Evolutionary conservation across 2,797 vertebrate species (phyloP).

Genomic region (Carcharodon carcharias): DNA sequence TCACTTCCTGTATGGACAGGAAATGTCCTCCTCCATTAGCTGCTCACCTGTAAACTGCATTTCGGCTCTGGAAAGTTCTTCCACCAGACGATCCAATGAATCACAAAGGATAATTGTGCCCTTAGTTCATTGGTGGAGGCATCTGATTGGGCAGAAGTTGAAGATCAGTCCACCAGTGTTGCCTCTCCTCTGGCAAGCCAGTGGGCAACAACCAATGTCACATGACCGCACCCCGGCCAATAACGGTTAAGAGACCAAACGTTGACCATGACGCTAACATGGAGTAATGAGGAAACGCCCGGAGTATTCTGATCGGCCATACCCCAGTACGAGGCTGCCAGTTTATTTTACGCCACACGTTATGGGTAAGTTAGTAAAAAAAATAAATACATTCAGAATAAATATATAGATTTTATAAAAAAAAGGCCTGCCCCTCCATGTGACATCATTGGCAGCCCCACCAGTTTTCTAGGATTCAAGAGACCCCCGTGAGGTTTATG

Average conservation of each 20-base stretch:
- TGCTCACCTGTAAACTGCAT: background rate
- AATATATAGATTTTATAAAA: background rate
- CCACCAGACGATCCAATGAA: too few relatives aligned
- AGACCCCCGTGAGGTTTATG: background rate
- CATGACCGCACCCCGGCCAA: background rate
- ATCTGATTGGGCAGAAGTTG: background rate
- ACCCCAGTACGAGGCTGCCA: background rate
- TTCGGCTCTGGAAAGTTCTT: background rate
- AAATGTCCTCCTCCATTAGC: background rate
- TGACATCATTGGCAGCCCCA: background rate
- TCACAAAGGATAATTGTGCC: too few relatives aligned
- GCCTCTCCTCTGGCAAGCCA: background rate
- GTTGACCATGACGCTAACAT: background rate
- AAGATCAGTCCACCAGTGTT: background rate
- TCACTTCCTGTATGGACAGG: background rate
- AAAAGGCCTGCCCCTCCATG: background rate
- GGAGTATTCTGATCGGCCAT: background rate
- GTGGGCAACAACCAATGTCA: background rate
- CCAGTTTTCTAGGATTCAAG: background rate
- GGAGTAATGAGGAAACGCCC: background rate
- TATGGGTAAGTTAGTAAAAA: background rate
- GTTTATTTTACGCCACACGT: background rate
- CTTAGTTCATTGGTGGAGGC: background rate
- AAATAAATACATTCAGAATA: background rate
- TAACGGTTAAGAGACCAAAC: background rate